Conservation (phyloP, 2,797 vertebrate species). For the Brachyalestes nurse region DNA sequence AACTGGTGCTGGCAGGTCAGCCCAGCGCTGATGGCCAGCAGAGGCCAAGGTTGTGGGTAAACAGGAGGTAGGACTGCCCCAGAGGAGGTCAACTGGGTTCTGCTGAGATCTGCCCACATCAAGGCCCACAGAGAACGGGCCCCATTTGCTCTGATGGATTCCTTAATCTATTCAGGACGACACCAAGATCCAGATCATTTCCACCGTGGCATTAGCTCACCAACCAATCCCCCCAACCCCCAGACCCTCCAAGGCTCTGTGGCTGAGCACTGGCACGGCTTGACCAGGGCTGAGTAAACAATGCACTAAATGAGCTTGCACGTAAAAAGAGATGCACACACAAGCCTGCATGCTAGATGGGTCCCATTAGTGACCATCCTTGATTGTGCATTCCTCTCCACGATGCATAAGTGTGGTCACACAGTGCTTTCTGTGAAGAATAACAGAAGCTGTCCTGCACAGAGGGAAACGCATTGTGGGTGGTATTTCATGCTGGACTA, state of each 20-base stretch:
- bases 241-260: background rate
- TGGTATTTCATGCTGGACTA: constrained; percentile 62
- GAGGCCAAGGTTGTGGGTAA: constrained; percentile 55
- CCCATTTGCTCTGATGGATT: constrained; percentile 50
- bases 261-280: constrained; percentile 24
- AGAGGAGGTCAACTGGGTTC: constrained; percentile 47
- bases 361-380: constrained; percentile 80
- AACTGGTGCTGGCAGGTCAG: constrained; percentile 47
- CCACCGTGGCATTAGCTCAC: constrained; percentile 44
- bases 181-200: constrained; percentile 55
- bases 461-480: constrained; percentile 45
- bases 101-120: constrained; percentile 35
- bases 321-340: constrained; percentile 14
- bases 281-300: constrained; percentile 48
- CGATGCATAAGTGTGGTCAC: constrained; percentile 33
- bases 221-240: constrained; percentile 1
- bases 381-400: constrained; percentile 77
- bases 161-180: constrained; percentile 44
- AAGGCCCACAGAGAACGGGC: constrained; percentile 24
- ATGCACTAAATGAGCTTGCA: constrained; percentile 48
- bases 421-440: constrained; percentile 19
- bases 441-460: constrained; percentile 30
- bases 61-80: constrained; percentile 49
- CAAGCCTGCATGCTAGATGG: constrained; percentile 83
- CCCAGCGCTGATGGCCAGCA: constrained; percentile 38